Conservation (phyloP, 2,113 vertebrate species). For the Oreochromis aureus region DNA sequence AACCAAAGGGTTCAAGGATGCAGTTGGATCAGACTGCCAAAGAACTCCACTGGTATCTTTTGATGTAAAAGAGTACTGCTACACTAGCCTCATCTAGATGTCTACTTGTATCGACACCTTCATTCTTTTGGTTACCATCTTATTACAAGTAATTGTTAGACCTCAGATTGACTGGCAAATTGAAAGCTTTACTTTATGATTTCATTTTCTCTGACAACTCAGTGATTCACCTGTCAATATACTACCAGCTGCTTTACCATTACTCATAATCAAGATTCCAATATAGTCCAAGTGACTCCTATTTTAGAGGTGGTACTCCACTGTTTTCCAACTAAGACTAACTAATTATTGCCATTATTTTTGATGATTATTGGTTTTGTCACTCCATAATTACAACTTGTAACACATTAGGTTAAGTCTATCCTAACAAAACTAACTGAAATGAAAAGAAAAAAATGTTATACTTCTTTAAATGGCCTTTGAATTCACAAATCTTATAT, state of each 20-base stretch:
- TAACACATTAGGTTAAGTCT: neutral
- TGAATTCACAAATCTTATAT: neutral
- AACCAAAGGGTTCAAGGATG: neutral
- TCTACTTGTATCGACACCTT: neutral
- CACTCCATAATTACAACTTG: neutral
- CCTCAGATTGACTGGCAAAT: neutral
- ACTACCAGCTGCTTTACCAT: neutral
- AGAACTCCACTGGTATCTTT: neutral
- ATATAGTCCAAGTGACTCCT: neutral
- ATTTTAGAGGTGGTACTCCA: neutral
- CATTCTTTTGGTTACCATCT: neutral
- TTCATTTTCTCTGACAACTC: neutral
- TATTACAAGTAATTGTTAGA: neutral
- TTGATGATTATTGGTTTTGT: neutral
- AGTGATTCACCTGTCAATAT: neutral
- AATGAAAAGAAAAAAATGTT: neutral
- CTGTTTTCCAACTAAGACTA: neutral
- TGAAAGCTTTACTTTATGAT: neutral
- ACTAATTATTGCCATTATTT: neutral
- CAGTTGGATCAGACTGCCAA: neutral
- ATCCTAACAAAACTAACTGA: neutral
- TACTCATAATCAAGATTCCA: neutral
- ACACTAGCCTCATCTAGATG: neutral
- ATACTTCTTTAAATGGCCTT: neutral
- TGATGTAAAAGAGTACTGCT: neutral